Evolutionary conservation across 2,888 invertebrate genomes (phyloP), one percentile per base, ranked within the genome.

Genomic region (Helleia helle): DNA sequence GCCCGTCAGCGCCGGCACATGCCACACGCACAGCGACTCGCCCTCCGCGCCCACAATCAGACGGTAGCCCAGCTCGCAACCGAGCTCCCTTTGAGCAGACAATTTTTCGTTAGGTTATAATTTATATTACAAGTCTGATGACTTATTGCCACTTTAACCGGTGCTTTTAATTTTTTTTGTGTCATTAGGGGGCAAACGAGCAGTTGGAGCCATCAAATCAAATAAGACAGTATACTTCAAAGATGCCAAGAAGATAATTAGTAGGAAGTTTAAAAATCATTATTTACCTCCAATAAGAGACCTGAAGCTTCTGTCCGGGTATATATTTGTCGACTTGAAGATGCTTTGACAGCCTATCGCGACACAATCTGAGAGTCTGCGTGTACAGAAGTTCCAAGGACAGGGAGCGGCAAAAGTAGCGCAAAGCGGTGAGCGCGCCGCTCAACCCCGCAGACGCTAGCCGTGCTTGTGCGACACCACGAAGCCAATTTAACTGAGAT

Each of bases 371-470:
- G 55, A 96, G 79, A 0, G 96, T 95, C 81, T 97, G 95, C 1
- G 95, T 94, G 63, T 95, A 95, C 2, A 96, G 77, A 4, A 93
- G 87, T 75, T 98, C 97, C 18, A 99, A 79, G 62, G 99, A 99
- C 17, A 99, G 84, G 0, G 96, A 95, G 59, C 97, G 95, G 63
- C 97, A 97, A 75, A 99, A 98, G 63, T 91, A 94, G 51, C 96
- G 95, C 22, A 98, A 84, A 1, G 85, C 84, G 0, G 83, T 69
- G 1, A 86, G 57, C 0, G 88, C 63, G 89, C 90, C 46, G 90
- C 91, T 86, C 92, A 99, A 45, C 89, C 92, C 62, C 91, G 59
- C 97, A 65, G 79, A 80, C 7, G 93, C 92, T 5, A 96, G 84
- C 22, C 97, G 89, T 0, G 94, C 91, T 79, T 99, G 99, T 1